These are phyloP conservation scores for Tapirus indicus DNA, from an alignment of 2,797 vertebrate genomes.

Conservation along the genomic window DNA sequence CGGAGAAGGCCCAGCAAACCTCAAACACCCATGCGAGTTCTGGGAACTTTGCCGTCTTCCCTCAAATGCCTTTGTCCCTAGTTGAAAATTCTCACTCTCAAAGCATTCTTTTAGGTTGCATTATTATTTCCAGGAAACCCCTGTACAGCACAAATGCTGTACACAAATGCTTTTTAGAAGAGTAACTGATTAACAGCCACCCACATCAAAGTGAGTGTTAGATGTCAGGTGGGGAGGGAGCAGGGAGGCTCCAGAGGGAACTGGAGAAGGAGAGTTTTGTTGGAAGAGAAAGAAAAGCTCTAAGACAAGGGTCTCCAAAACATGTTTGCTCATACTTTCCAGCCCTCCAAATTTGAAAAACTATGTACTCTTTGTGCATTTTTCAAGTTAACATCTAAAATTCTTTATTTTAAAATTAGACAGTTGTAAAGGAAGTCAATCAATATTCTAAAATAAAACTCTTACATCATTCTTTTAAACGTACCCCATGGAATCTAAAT, in stretches of 20 bases:
- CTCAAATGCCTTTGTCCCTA: neutral
- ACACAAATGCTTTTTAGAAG: neutral
- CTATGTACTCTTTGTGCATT: neutral
- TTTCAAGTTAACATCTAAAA: slow-evolving; percentile 15
- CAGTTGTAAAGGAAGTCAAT: neutral
- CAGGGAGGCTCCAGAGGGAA: neutral
- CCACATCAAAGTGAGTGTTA: neutral
- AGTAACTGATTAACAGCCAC: neutral
- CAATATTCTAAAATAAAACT: slow-evolving; percentile 50
- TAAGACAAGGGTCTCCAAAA: neutral
- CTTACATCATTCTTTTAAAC: neutral
- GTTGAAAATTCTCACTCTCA: neutral
- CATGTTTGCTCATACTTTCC: neutral
- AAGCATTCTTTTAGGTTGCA: neutral
- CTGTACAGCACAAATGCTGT: neutral
- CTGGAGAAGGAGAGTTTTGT: neutral
- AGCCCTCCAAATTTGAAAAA: neutral
- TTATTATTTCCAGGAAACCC: slow-evolving; percentile 25
- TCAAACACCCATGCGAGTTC: neutral
- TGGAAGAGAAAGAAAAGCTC: neutral
- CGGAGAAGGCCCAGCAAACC: neutral
- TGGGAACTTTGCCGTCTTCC: neutral
- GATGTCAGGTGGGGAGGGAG: neutral
- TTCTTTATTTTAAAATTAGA: slow-evolving; percentile 37
- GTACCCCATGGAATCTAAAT: neutral